Base-by-base conservation (phyloP, 2,113 vertebrate species). In the Neogobius melanostomus region DNA sequence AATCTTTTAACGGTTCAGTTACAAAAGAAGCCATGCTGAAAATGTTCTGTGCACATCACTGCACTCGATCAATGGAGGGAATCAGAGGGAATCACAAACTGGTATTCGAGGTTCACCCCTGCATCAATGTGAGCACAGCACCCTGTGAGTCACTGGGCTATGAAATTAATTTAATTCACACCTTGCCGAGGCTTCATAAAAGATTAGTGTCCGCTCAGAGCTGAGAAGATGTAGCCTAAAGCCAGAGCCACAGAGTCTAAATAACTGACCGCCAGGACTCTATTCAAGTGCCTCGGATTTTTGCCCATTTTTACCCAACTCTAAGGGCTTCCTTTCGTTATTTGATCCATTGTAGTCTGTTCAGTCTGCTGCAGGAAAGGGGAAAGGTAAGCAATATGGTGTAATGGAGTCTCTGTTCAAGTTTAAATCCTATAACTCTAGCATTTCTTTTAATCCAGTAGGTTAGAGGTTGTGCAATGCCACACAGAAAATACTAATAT, bases 101-200 rank as follows among this genome's bases (percentile, higher is more conserved):
- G 42, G 11, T 9, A 17, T 59, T 43, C 36, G 7, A 64, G 12
- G 44, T 16, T 6, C 60, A 16, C 64, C 62, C 69, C 56, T 57
- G 53, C 69, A 72, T 80, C 81, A 86, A 64, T 73, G 74, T 84
- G 77, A 76, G 10, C 49, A 57, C 56, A 73, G 68, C 64, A 79
- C 53, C 21, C 6, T 56, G 50, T 76, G 77, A 84, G 17, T 81
- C 73, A 79, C 67, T 72, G 64, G 57, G 68, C 67, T 81, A 85
- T 87, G 80, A 84, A 88, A 88, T 86, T 75, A 79, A 87, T 88
- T 80, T 74, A 81, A 74, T 84, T 86, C 82, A 84, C 83, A 86
- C 74, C 77, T 85, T 87, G 85, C n/a, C 8, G 60, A 79, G 68
- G 80, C 74, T 87, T 88, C 83, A 84, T 74, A 72, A 72, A 50